Conservation (phyloP, 2,113 vertebrate genomes). For the Alexandromys fortis region DNA sequence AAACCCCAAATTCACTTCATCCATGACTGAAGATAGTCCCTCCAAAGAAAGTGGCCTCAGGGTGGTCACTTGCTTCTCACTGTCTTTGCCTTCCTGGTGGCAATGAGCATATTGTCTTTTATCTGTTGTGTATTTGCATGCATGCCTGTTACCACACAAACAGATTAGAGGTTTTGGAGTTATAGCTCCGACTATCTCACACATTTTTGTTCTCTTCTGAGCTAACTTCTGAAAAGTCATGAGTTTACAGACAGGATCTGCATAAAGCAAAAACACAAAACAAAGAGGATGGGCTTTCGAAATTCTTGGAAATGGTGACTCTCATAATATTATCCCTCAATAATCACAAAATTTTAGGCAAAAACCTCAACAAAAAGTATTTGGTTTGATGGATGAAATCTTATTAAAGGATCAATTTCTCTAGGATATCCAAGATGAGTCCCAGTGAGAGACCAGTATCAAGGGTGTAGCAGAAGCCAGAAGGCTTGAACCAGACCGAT, state of each 20-base stretch:
- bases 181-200: neutral
- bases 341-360: neutral
- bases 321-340: neutral
- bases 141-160: neutral
- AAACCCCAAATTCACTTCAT: conserved; percentile 1
- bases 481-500: neutral
- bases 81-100: conserved; percentile 6
- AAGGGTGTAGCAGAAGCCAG: neutral
- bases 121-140: neutral
- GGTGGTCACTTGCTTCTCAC: neutral
- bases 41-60: neutral
- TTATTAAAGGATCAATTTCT: neutral
- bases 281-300: neutral
- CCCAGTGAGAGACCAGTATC: neutral
- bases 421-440: neutral
- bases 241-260: neutral
- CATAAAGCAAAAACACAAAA: neutral
- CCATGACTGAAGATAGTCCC: neutral
- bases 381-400: neutral
- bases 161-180: conserved; percentile 38
- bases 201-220: conserved; percentile 25
- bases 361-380: neutral
- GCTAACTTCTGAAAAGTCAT: neutral
- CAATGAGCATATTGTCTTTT: neutral
- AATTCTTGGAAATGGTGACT: neutral